Conservation (phyloP, 2,797 vertebrate species). For the Limosa lapponica region DNA sequence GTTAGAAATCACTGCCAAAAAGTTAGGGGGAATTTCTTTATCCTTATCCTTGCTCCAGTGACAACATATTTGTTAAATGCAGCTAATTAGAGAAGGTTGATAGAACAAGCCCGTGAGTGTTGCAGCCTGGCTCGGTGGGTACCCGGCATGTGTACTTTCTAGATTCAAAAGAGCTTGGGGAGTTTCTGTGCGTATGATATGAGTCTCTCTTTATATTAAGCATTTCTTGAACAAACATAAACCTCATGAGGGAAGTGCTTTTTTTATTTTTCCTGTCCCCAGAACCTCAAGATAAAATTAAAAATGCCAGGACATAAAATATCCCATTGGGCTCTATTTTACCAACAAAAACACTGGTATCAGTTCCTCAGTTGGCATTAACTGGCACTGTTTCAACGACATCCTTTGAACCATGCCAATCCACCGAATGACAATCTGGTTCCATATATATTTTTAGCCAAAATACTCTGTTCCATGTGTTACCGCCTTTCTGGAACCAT, state of each 20-base stretch:
- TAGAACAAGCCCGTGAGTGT: neutral
- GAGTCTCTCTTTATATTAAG: neutral
- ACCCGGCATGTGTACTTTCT: neutral
- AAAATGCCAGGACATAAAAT: neutral
- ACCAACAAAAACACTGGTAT: neutral
- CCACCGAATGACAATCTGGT: neutral
- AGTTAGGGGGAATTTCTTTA: constrained; percentile 18
- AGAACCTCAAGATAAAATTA: neutral
- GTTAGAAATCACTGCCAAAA: constrained; percentile 19
- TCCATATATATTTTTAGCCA: neutral
- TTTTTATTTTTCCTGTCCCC: neutral
- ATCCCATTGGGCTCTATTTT: neutral
- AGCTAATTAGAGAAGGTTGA: constrained; percentile 16
- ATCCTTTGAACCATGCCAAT: neutral
- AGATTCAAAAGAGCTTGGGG: neutral
- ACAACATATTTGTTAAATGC: neutral
- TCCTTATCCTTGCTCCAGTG: neutral
- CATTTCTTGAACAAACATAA: neutral
- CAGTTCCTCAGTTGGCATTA: neutral
- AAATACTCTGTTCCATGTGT: neutral
- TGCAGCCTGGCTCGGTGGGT: neutral
- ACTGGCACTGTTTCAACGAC: neutral
- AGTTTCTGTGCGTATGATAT: neutral
- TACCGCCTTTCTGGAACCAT: neutral
- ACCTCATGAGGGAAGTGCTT: neutral